These are phyloP conservation scores for Siphamia tubifer DNA, from an alignment of 2,113 vertebrate species.

Conservation along the genomic window DNA sequence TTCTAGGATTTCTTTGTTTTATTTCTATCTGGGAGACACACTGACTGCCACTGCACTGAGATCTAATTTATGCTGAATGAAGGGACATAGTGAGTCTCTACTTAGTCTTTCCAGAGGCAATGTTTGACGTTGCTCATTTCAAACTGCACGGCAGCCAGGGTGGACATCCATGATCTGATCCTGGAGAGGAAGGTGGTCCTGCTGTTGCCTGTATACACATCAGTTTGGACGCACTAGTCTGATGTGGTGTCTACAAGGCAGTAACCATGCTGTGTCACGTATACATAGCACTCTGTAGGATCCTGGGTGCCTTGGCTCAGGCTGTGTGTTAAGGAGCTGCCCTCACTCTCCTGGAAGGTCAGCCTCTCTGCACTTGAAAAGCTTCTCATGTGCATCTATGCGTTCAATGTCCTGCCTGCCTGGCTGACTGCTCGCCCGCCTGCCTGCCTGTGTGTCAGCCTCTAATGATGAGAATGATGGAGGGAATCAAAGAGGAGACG, in stretches of 20 bases:
- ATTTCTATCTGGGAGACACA: not conserved
- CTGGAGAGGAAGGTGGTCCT: constrained; percentile 39
- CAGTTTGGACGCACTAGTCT: constrained; percentile 41
- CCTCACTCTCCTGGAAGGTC: constrained; percentile 71
- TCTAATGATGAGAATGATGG: constrained; percentile 82
- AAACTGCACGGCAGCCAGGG: constrained; percentile 20
- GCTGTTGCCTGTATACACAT: constrained; percentile 56
- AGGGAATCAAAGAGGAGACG: constrained; percentile 80
- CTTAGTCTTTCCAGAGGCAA: constrained; percentile 24
- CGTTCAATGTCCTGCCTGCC: constrained; percentile 59
- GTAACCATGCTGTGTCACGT: constrained; percentile 61
- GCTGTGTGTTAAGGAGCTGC: constrained; percentile 71
- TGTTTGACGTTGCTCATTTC: constrained; percentile 48
- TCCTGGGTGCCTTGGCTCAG: constrained; percentile 61
- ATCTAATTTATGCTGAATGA: constrained; percentile 25
- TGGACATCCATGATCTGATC: constrained; percentile 37
- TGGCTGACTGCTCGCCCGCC: constrained; percentile 51
- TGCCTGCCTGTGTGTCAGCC: constrained; percentile 62
- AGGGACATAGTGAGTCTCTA: not conserved
- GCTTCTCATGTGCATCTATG: constrained; percentile 61
- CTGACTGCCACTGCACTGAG: not conserved
- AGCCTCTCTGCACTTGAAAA: constrained; percentile 75
- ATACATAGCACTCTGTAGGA: constrained; percentile 69
- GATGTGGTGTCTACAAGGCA: constrained; percentile 56
- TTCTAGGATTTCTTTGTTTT: not conserved